These are phyloP conservation scores for Pentalonia nigronervosa DNA, from an alignment of 1,140 invertebrate genomes.

Conservation along the genomic window DNA sequence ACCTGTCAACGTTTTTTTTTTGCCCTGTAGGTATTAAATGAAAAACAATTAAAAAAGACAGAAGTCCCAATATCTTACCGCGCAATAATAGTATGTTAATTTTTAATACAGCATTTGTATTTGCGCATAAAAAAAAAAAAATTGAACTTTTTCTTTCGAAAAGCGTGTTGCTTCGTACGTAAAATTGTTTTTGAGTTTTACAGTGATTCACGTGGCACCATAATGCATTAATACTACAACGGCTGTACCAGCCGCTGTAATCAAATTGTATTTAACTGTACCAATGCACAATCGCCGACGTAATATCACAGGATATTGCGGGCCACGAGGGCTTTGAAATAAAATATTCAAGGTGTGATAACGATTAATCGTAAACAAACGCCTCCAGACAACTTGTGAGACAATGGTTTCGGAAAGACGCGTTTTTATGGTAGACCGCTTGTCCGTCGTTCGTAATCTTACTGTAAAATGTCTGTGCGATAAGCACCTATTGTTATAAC, in stretches of 20 bases:
- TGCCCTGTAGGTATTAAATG: neutral
- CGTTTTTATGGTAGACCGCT: neutral
- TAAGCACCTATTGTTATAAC: neutral
- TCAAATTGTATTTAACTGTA: neutral
- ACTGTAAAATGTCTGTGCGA: neutral
- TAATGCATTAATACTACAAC: no score
- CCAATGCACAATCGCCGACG: neutral
- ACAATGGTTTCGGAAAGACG: neutral
- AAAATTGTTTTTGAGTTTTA: neutral
- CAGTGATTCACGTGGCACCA: neutral
- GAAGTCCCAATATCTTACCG: no score
- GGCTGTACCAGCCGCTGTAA: neutral
- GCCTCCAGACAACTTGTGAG: neutral
- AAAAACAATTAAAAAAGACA: neutral
- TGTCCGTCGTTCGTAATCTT: neutral
- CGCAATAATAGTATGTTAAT: no score
- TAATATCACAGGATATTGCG: neutral
- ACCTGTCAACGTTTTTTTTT: neutral
- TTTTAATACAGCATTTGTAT: no score
- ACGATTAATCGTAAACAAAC: neutral
- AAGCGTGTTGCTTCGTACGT: no score
- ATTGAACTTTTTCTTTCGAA: no score
- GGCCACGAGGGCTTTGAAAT: neutral
- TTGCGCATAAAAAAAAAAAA: no score
- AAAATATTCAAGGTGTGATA: neutral